Evolutionary conservation across 2,888 invertebrate species (phyloP).

Genomic region (Pedicia rivosa): DNA sequence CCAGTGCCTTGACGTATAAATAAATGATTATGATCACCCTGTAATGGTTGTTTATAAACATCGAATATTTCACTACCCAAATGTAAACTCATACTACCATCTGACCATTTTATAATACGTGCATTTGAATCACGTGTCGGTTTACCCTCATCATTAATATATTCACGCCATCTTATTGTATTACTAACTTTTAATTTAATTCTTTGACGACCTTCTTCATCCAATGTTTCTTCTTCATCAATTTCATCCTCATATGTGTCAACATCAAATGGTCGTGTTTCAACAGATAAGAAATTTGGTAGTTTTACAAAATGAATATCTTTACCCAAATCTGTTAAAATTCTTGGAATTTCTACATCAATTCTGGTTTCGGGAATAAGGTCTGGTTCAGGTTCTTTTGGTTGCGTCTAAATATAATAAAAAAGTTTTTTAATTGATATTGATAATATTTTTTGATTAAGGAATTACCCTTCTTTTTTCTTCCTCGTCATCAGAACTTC

Average conservation of each 20-base stretch:
- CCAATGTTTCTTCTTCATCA: constrained; percentile 93
- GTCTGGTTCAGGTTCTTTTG: constrained; percentile 59
- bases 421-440: constrained; percentile 44
- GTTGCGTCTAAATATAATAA: too few species aligned
- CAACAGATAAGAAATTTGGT: constrained; percentile 96
- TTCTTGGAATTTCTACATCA: constrained; percentile 93
- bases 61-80: constrained; percentile 97
- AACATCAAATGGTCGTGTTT: constrained; percentile 89
- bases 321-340: constrained; percentile 78
- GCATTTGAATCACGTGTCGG: constrained; percentile 85
- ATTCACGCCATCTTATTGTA: constrained; percentile 88
- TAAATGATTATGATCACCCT: constrained; percentile 94
- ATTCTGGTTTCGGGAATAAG: constrained; percentile 84
- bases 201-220: constrained; percentile 84
- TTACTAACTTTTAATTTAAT: constrained; percentile 91
- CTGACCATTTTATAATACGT: constrained; percentile 91
- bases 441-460: constrained; percentile 11
- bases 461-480: too few species aligned
- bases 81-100: constrained; percentile 93
- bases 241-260: constrained; percentile 96
- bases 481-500: constrained; percentile 36
- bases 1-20: constrained; percentile 97
- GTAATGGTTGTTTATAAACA: constrained; percentile 83
- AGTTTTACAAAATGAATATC: constrained; percentile 92
- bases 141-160: constrained; percentile 66